phyloP scores from a whole-genome alignment of 2,888 invertebrate species.

The Acanthosepion esculentum region DNA sequence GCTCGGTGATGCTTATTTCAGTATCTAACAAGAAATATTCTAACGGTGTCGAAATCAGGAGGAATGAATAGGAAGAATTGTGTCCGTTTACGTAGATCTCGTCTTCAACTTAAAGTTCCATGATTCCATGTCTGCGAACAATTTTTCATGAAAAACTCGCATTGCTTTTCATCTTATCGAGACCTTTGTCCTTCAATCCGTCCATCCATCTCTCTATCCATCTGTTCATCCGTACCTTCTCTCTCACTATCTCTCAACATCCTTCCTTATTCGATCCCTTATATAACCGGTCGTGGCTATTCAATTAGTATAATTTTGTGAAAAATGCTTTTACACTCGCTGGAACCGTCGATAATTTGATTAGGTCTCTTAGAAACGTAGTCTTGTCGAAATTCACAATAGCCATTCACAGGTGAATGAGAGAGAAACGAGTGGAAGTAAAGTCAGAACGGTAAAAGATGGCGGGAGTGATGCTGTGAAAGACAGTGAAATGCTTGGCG shows the following conservation, averaged over 20 bases:
- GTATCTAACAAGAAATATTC: background rate
- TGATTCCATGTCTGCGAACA: conserved; percentile 21
- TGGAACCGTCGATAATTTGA: background rate
- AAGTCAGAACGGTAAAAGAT: background rate
- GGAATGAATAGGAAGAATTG: background rate
- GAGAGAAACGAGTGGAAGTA: background rate
- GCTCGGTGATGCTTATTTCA: background rate
- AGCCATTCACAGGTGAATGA: conserved; percentile 15
- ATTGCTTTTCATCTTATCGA: background rate
- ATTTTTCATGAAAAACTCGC: background rate
- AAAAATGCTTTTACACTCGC: background rate
- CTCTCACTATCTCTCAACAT: background rate
- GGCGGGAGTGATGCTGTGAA: background rate
- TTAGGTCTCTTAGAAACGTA: conserved; percentile 20
- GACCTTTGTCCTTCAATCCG: background rate
- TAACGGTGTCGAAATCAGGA: background rate
- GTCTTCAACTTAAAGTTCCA: background rate
- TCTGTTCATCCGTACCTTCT: background rate
- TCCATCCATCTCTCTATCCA: background rate
- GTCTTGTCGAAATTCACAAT: conserved; percentile 18
- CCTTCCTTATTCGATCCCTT: background rate
- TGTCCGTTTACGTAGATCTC: background rate
- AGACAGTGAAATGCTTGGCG: background rate
- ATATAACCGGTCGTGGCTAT: background rate
- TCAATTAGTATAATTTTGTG: conserved; percentile 1